Evolutionary conservation across 1,140 invertebrate genomes (phyloP), one percentile per base, ranked within the genome.

Genomic region (Wiebesia pumilae): DNA sequence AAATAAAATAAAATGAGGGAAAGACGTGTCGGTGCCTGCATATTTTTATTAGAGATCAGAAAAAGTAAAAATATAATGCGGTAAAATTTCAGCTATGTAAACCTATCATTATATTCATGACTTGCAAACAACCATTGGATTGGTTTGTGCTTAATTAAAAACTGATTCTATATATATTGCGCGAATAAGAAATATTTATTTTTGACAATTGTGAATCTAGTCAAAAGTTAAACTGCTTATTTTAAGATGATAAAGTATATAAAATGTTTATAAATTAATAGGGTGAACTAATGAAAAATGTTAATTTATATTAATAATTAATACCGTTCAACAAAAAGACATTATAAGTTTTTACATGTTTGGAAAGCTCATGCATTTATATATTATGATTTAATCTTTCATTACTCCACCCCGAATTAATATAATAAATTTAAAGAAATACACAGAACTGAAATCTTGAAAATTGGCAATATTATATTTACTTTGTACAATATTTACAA

Each of bases 21-120:
- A 84, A 87, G 86, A 87, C 82, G 88, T 93, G 93, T 94, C 93
- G 93, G 93, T 94, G 93, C 93, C 93, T 94, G 93, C 92, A 93
- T 92, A 90, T 85, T 87, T 87, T 87, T 87, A 71, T 40, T 86
- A 88, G 77, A 86, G 79, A 75, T 58, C 43, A 73, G 12, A 33
- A 79, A 71, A 73, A 51, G 27, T 62, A 62, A 69, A 75, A 43
- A 73, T 58, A 24, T 83, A 51, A 71, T 87, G 51, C 81, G 35
- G 80, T 83, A 30, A 51, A 78, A 54, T 81, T 38, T 67, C 10
- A 83, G 67, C 62, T 77, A 54, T 69, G 21, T 51, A 54, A 79
- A 85, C 43, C 62, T 73, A 80, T 85, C 43, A 79, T 71, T 51
- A 80, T 75, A 85, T 85, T 69, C 58, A 85, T 47, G 62, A 85